A percentile compares a stretch with the other conserved stretches of the same genome.
phyloP scores from a whole-genome alignment of 2,797 vertebrate species.

The Thripadectes ignobilis region DNA sequence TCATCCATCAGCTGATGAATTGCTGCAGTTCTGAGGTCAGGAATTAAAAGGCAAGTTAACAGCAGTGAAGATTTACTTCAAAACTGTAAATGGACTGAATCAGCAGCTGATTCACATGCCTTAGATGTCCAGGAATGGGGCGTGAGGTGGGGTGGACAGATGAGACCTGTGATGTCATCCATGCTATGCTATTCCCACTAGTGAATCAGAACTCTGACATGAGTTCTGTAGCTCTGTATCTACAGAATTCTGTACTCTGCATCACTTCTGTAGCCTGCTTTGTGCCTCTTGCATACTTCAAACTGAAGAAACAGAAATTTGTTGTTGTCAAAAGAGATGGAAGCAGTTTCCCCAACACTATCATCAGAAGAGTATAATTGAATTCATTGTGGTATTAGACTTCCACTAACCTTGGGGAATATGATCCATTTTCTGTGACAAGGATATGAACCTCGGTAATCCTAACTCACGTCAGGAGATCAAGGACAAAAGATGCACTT shows the following conservation, averaged over 20 bases:
- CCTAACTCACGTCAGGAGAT: neutral
- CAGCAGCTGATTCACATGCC: neutral
- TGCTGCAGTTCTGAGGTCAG: neutral
- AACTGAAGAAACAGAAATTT: neutral
- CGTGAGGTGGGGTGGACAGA: neutral
- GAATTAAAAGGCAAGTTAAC: neutral
- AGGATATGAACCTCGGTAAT: neutral
- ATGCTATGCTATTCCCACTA: neutral
- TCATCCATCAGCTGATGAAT: neutral
- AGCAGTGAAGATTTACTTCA: neutral
- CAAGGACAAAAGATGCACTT: neutral
- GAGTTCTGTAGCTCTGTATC: neutral
- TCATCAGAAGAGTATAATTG: neutral
- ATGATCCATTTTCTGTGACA: neutral
- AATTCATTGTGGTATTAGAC: neutral
- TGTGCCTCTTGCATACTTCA: neutral
- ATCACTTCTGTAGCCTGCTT: neutral
- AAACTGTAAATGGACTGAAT: neutral
- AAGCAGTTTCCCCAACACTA: neutral
- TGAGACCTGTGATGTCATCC: neutral
- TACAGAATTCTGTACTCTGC: neutral
- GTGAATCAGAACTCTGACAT: neutral
- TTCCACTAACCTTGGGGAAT: neutral
- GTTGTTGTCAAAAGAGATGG: neutral
- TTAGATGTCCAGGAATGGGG: constrained; percentile 18